Conservation (phyloP, 92 coral and sea anemone genomes). For the Phenganax stokvisi region DNA sequence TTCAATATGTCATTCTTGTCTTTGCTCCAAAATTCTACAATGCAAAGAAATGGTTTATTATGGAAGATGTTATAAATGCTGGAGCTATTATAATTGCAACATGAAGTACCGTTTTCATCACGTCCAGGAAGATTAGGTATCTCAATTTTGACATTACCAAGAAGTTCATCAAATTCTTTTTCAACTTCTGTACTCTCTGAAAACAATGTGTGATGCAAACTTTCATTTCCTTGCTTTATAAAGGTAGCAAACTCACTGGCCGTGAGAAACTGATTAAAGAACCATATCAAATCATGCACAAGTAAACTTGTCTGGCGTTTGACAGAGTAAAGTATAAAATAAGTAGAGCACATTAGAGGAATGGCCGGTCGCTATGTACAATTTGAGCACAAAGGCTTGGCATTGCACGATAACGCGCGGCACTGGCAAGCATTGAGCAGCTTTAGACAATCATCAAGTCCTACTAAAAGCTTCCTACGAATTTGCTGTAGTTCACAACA, state of each 20-base stretch:
- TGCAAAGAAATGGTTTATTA: not conserved
- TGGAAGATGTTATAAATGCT: not conserved
- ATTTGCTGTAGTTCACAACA: too few species aligned
- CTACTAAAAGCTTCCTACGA: too few species aligned
- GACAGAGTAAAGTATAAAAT: too few species aligned
- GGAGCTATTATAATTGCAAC: not conserved
- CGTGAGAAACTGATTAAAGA: too few species aligned
- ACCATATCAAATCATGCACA: too few species aligned
- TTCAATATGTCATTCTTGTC: conserved; percentile 31
- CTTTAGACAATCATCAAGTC: too few species aligned
- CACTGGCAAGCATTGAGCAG: too few species aligned
- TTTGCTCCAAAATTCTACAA: conserved; percentile 36
- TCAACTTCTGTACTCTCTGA: conserved; percentile 51
- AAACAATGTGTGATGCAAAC: not conserved
- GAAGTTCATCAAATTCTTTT: conserved; percentile 68
- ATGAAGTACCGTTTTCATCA: conserved; percentile 14
- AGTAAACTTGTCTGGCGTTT: too few species aligned
- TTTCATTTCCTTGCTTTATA: not conserved
- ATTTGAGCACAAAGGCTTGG: too few species aligned
- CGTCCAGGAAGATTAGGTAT: conserved; percentile 15
- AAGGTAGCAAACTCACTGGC: not conserved
- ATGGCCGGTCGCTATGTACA: too few species aligned
- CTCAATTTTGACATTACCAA: conserved; percentile 51
- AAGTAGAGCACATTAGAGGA: too few species aligned
- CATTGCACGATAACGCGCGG: too few species aligned